Conservation (phyloP, 2,888 invertebrate species). For the Myopa tessellatipennis region DNA sequence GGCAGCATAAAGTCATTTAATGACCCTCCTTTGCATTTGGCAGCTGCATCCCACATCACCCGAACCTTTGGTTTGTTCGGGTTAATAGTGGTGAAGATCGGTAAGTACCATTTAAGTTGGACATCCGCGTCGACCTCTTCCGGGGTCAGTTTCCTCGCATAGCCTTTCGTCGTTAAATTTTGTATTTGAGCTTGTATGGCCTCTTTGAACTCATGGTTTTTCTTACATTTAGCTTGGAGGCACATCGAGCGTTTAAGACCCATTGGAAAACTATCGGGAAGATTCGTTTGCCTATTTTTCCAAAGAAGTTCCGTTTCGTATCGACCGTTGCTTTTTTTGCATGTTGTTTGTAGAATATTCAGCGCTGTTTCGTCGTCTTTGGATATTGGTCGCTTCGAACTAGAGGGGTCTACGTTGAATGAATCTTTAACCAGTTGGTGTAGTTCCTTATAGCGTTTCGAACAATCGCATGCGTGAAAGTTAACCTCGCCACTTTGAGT, state of each 20-base stretch:
- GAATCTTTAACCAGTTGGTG: conserved; percentile 41
- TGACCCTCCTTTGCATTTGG: background rate
- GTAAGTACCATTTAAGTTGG: no score
- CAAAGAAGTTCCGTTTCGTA: conserved; percentile 37
- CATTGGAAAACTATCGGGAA: no score
- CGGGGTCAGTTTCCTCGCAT: background rate
- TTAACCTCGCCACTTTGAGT: background rate
- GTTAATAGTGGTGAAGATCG: background rate
- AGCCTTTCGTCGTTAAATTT: background rate
- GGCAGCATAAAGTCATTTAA: conserved; percentile 38
- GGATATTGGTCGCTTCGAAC: conserved; percentile 19
- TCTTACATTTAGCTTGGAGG: conserved; percentile 20
- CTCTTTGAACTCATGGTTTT: background rate
- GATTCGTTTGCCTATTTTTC: conserved; percentile 18
- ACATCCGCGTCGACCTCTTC: no score
- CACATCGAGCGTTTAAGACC: conserved; percentile 29
- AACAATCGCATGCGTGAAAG: conserved; percentile 40
- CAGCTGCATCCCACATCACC: conserved; percentile 12
- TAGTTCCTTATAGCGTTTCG: conserved; percentile 31
- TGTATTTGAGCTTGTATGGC: background rate
- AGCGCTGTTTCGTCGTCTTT: conserved; percentile 25
- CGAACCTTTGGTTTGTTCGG: background rate
- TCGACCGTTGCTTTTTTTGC: conserved; percentile 20
- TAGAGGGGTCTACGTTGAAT: conserved; percentile 27
- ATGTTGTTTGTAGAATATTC: conserved; percentile 26